Conservation (phyloP, 2,797 vertebrate species). For the Nannoperca obscura region DNA sequence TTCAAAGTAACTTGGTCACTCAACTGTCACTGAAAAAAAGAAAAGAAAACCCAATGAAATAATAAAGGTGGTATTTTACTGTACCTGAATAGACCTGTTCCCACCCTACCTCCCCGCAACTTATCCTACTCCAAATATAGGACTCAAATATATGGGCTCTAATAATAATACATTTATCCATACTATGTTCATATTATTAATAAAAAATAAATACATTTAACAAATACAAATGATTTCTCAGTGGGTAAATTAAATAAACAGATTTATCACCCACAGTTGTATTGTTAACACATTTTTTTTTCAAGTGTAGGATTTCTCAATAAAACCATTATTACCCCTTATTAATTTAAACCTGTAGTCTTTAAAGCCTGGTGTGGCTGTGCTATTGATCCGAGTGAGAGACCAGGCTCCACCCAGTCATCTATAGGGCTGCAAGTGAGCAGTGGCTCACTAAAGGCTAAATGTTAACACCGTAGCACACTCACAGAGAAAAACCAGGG, state of each 20-base stretch:
- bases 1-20: slow-evolving; percentile 84
- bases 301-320: slow-evolving; percentile 75
- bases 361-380: slow-evolving; percentile 65
- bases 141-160: slow-evolving; percentile 74
- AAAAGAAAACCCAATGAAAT: slow-evolving; percentile 48
- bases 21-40: slow-evolving; percentile 68
- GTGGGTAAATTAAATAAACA: slow-evolving; percentile 72
- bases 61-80: slow-evolving; percentile 68
- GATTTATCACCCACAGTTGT: slow-evolving; percentile 65
- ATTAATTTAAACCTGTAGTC: slow-evolving; percentile 61
- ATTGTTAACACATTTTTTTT: slow-evolving; percentile 67
- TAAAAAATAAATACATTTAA: slow-evolving; percentile 89
- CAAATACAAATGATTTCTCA: slow-evolving; percentile 83
- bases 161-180: slow-evolving; percentile 77
- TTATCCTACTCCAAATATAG: slow-evolving; percentile 69
- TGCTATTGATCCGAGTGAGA: slow-evolving; percentile 56
- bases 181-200: slow-evolving; percentile 82
- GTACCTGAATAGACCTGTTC: slow-evolving; percentile 66
- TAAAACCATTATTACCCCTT: slow-evolving; percentile 74
- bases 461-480: slow-evolving; percentile 66
- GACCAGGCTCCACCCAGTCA: slow-evolving; percentile 42
- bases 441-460: slow-evolving; percentile 53
- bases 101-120: slow-evolving; percentile 42
- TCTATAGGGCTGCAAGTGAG: slow-evolving; percentile 60
- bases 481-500: slow-evolving; percentile 60